Base-by-base conservation (phyloP, 2,888 invertebrate genomes). In the Yponomeuta malinellus region DNA sequence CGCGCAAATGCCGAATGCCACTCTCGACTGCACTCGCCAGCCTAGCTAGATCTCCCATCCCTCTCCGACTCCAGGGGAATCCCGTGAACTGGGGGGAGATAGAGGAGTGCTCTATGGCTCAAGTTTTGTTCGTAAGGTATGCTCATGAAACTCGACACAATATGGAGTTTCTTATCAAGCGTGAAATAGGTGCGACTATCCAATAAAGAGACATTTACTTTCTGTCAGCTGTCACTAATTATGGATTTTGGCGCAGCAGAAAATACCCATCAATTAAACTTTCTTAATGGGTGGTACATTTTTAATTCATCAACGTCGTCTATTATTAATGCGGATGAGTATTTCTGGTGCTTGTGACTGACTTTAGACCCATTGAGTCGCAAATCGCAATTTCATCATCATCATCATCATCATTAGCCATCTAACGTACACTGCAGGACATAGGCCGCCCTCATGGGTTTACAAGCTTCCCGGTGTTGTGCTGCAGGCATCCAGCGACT, bases 251-350 rank as follows among this genome's bases (percentile, higher is more conserved):
- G 33, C 71, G 65, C 70, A 71, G 59, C 71, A 73, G 70, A 75
- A 74, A 76, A 75, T 75, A 74, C 73, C 73, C 63, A 71, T 71
- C 73, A 71, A 71, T 52, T 43, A 69, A 71, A 71, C 71, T 70
- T 71, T 71, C 73, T 75, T 74, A 74, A 73, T 75, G 73, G 71
- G 73, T 65, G 71, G 72, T 48, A 72, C 72, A 70, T 70, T 74
- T 74, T 74, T 74, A 75, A 75, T 76, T 74, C 72, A 73, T 75
- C 74, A 73, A 72, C 72, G 73, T 73, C 72, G 67, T 67, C 73
- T 75, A 74, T 75, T 72, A 67, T 67, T 67, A 43, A 9, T 67
- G n/a, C 67, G 67, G 65, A 33, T 31, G 43, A 43, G 43, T 65
- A 65, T 65, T 65, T 65, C 31, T 8, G 43, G 8, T 43, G 43